phyloP scores from a whole-genome alignment of 2,113 vertebrate species.

The Psilopogon haemacephalus region DNA sequence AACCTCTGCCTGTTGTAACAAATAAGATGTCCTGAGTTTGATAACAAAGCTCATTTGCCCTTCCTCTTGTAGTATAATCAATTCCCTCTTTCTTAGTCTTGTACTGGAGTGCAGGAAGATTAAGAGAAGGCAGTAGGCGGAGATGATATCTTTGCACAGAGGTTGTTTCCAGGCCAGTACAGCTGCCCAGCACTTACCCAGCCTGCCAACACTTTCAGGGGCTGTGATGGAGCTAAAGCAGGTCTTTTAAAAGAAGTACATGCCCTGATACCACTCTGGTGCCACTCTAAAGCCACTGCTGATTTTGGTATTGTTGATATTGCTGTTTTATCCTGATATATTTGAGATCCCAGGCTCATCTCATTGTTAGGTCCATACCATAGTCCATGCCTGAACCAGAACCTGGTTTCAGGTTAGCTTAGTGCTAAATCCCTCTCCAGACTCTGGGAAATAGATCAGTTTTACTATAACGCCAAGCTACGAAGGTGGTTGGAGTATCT shows the following conservation, averaged over 20 bases:
- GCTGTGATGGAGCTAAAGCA: neutral
- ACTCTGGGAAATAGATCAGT: neutral
- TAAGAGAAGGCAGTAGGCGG: neutral
- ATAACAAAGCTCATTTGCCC: neutral
- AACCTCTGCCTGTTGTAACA: neutral
- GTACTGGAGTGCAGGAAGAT: neutral
- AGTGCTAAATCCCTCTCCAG: neutral
- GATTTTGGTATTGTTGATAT: neutral
- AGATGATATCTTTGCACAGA: neutral
- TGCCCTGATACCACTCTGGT: neutral
- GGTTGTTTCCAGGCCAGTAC: neutral
- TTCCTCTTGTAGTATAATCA: neutral
- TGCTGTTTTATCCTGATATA: neutral
- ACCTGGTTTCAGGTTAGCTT: neutral
- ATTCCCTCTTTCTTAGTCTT: neutral
- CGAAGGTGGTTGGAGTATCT: neutral
- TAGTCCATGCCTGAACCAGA: neutral
- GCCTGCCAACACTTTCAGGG: neutral
- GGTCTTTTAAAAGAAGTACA: neutral
- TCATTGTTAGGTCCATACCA: neutral
- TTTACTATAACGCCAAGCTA: neutral
- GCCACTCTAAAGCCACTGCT: neutral
- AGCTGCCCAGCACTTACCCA: neutral
- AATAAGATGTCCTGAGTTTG: neutral
- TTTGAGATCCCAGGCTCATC: neutral